Conservation (phyloP, 2,888 invertebrate genomes). For the Aporophyla nigra region DNA sequence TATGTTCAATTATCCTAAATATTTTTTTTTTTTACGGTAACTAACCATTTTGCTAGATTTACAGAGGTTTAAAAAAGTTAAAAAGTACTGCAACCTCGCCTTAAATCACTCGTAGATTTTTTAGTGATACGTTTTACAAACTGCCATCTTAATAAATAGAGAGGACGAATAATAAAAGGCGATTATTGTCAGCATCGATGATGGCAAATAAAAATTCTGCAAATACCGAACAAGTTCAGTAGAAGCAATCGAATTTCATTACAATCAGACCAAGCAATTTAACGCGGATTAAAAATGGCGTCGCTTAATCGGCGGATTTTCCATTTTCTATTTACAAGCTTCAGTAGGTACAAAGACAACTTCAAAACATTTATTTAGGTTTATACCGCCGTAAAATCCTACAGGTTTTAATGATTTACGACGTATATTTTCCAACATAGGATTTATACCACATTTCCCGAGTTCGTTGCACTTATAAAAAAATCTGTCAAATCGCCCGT, state of each 20-base stretch:
- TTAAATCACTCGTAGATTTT: neutral
- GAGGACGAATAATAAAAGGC: neutral
- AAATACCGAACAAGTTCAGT: neutral
- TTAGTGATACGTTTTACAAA: neutral
- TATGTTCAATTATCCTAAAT: no score
- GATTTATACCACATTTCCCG: slow-evolving; percentile 36
- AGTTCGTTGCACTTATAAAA: slow-evolving; percentile 57
- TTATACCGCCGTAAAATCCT: slow-evolving; percentile 21
- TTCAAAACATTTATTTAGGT: slow-evolving; percentile 36
- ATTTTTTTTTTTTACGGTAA: no score
- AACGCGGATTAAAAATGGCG: slow-evolving; percentile 16
- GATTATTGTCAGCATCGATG: neutral
- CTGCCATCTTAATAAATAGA: neutral
- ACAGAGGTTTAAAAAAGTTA: no score
- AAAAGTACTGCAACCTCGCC: no score
- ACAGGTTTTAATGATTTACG: slow-evolving; percentile 33
- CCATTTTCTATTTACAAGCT: slow-evolving; percentile 17
- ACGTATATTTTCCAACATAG: slow-evolving; percentile 17
- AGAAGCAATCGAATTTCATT: slow-evolving; percentile 2
- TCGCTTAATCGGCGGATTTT: neutral
- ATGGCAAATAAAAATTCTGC: neutral
- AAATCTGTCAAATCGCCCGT: slow-evolving; percentile 56
- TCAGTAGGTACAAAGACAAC: neutral
- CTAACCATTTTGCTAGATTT: no score
- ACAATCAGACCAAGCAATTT: slow-evolving; percentile 9